A percentile compares a stretch with the other conserved stretches of the same genome.
Evolutionary conservation across 2,113 vertebrate species (phyloP).

Genomic region (Cyphomyrus discorhynchus): DNA sequence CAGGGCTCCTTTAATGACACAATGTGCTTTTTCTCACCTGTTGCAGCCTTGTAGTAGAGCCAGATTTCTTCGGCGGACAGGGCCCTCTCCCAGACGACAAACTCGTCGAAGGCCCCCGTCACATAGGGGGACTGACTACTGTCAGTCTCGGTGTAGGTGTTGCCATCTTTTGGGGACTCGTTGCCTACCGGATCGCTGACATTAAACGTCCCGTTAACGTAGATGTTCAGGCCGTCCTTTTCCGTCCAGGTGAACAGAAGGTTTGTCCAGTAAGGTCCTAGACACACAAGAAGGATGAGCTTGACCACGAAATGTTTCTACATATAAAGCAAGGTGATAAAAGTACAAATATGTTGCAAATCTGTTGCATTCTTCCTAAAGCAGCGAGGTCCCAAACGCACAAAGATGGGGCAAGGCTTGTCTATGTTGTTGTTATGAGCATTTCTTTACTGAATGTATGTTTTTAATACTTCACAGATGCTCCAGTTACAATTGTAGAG

Average conservation of each 20-base stretch:
- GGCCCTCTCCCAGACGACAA: conserved; percentile 88
- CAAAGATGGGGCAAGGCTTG: neutral
- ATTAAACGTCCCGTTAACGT: conserved; percentile 77
- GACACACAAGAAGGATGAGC: neutral
- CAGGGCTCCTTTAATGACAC: neutral
- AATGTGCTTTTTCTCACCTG: conserved; percentile 59
- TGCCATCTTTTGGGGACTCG: conserved; percentile 64
- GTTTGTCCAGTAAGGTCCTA: conserved; percentile 88
- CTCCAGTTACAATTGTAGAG: neutral
- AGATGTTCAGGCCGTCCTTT: conserved; percentile 78
- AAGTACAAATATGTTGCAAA: neutral
- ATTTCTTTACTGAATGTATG: neutral
- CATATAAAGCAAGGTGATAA: neutral
- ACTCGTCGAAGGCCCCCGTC: conserved; percentile 81
- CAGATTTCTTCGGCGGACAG: conserved; percentile 67
- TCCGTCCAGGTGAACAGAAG: conserved; percentile 87
- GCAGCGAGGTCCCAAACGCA: neutral
- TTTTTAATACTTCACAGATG: conserved; percentile 16
- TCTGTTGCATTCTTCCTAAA: neutral
- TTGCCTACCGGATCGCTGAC: conserved; percentile 59
- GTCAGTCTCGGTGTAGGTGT: conserved; percentile 49
- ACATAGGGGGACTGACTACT: conserved; percentile 49
- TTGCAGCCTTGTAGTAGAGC: conserved; percentile 77
- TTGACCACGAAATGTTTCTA: neutral
- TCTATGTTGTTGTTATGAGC: neutral